These are phyloP conservation scores for Netelia inedita DNA, from an alignment of 2,888 invertebrate species.

Conservation along the genomic window DNA sequence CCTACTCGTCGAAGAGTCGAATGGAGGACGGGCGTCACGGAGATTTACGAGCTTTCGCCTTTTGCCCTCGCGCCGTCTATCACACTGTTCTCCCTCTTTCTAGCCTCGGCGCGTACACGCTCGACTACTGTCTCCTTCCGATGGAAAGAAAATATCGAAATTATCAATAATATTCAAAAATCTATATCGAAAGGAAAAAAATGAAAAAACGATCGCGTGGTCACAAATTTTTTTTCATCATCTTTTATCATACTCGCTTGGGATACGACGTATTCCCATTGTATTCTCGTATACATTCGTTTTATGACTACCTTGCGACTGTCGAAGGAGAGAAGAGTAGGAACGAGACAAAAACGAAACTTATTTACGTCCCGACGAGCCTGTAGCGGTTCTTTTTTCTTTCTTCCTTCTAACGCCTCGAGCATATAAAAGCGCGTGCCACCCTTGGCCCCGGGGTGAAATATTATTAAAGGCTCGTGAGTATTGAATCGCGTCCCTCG, in stretches of 20 bases:
- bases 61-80: conserved; percentile 47
- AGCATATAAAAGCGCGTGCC: conserved; percentile 42
- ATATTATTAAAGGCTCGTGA: conserved; percentile 66
- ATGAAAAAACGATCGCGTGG: too few species aligned
- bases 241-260: conserved; percentile 21
- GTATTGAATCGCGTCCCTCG: conserved; percentile 61
- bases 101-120: not conserved
- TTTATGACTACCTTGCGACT: conserved; percentile 51
- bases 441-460: conserved; percentile 40
- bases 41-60: conserved; percentile 62
- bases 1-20: conserved; percentile 22
- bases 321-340: conserved; percentile 46
- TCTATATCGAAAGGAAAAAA: not conserved
- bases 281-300: conserved; percentile 11
- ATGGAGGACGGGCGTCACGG: conserved; percentile 30
- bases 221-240: not conserved
- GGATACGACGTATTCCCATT: conserved; percentile 27
- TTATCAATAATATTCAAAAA: not conserved
- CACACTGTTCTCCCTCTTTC: conserved; percentile 5
- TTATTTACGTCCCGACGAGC: conserved; percentile 56
- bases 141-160: not conserved
- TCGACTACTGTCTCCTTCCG: not conserved
- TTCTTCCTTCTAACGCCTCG: conserved; percentile 33
- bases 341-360: conserved; percentile 44
- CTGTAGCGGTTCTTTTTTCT: conserved; percentile 23